Base-by-base conservation (phyloP, 2,113 vertebrate species). In the Ictalurus furcatus region DNA sequence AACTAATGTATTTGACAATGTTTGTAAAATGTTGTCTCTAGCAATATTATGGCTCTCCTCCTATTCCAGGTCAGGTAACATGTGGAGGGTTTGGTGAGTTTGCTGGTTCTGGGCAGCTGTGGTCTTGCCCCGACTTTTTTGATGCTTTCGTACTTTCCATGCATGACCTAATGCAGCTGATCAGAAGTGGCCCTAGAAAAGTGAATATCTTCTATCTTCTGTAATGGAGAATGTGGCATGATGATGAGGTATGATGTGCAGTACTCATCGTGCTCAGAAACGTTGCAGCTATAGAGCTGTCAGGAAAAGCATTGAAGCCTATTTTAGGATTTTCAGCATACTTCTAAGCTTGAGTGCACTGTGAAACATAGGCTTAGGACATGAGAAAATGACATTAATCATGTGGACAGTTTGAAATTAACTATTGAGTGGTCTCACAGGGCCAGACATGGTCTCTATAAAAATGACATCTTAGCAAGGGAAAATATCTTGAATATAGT, bases 211-310 rank as follows among this genome's bases (percentile, higher is more conserved):
- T 65, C 58, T 54, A 23, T 69, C 23, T 67, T 28, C 30, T 59
- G 52, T 71, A 58, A 88, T 83, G 63, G 80, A 71, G 37, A 85
- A 76, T 52, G 40, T 52, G 63, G 79, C 52, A 54, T 23, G 44
- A 28, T 88, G 69, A 40, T 85, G 65, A 85, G 28, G 58, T 52
- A 52, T 52, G 58, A 59, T 40, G 44, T 28, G 88, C 48, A 79
- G 48, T 73, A 58, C 30, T 73, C 48, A 69, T 61, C 5, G n/a
- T 88, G 30, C 59, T 81, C 81, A 69, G 61, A 80, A 85, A 44
- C 88, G 80, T 30, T 85, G 61, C 48, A 58, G 48, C 59, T 30
- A 69, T 85, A n/a, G 61, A 85, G 59, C 88, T 30, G 74, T 89
- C 74, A 59, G 81, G n/a, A 17, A 79, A 34, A n/a, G 59, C 74